These are phyloP conservation scores for Candidula unifasciata DNA, from an alignment of 2,888 invertebrate species.

Conservation along the genomic window DNA sequence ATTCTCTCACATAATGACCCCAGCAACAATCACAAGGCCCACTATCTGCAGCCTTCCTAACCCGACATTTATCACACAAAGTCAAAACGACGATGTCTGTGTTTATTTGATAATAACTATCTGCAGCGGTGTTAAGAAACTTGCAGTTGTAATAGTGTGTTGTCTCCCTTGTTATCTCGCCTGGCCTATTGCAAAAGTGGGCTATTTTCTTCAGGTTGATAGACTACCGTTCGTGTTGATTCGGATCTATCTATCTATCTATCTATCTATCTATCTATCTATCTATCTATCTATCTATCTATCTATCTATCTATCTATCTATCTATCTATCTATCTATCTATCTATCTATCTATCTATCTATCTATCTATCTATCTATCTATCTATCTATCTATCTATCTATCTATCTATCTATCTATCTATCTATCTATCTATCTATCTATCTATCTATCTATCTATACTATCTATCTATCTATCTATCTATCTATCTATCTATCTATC, in stretches of 20 bases:
- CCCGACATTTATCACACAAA: slow-evolving; percentile 1
- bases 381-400: too few species aligned
- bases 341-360: slow-evolving; percentile 19
- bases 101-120: background rate
- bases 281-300: slow-evolving; percentile 14
- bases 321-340: slow-evolving; percentile 17
- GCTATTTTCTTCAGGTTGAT: too few species aligned
- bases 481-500: too few species aligned
- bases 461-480: too few species aligned
- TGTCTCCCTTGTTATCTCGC: background rate
- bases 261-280: background rate
- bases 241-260: background rate
- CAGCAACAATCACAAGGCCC: too few species aligned
- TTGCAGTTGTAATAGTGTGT: background rate
- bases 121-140: slow-evolving; percentile 4
- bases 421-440: too few species aligned
- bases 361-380: background rate
- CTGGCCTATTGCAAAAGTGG: background rate
- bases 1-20: too few species aligned
- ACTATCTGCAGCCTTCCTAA: too few species aligned
- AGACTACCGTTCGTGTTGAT: background rate
- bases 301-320: background rate
- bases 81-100: slow-evolving; percentile 5
- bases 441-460: too few species aligned
- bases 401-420: too few species aligned